Base-by-base conservation (phyloP, 23 tunicate genomes). In the Aplidium turbinatum region DNA sequence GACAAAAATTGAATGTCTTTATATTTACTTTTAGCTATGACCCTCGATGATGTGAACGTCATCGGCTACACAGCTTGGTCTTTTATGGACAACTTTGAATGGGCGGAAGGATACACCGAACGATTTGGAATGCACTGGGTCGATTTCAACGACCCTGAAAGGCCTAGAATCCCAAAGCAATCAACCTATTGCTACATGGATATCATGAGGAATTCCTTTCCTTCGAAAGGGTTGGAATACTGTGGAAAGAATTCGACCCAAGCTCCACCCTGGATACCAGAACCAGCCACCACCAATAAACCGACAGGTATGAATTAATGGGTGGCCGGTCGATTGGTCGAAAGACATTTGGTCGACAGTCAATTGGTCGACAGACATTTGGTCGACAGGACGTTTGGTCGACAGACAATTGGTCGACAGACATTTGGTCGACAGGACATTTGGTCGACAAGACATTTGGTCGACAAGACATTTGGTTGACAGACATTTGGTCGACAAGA, bases 21-120 rank as follows among this genome's bases (percentile, higher is more conserved):
- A n/a, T n/a, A 4, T 39, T 47, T 48, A 20, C 27, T 70, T 56
- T 0, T 40, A 90, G 97, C 97, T 1, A 90, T 90, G 16, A 47
- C 67, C 1, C 34, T 55, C 4, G 98, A 92, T 35, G 78, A 77
- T 4, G 99, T 94, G 0, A 82, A 94, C 46, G 99, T 94, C 24
- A 82, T 72, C 51, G 99, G 95, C 2, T 94, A 87, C 90, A 94
- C 95, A 4, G 99, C 99, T 13, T 94, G 99, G 99, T 94, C 99
- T 22, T 51, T 94, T 13, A 94, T 94, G 99, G 99, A 94, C 68
- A 94, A 94, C 72, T 94, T 94, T 73, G 99, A 94, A 64, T 94
- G 99, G 99, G 87, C 88, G 1, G 78, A 72, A 38, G 98, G 98
- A 11, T 93, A 93, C 72, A 58, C 67, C 30, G 98, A 85, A 57